Evolutionary conservation across 2,113 vertebrate species (phyloP).

Genomic region (Platycercus adscitus): DNA sequence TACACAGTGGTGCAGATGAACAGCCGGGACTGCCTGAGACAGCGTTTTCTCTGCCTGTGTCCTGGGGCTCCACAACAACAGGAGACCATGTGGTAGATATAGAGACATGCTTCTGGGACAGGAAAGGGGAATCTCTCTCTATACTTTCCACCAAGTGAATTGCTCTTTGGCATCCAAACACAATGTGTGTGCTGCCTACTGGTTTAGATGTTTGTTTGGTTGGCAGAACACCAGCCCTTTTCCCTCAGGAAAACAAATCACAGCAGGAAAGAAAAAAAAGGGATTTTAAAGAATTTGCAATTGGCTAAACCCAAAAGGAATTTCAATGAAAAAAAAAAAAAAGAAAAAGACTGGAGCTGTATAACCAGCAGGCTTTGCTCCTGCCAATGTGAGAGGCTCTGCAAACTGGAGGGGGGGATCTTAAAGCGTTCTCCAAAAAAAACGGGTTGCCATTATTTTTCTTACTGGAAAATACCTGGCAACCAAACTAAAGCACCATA

Average conservation of each 20-base stretch:
- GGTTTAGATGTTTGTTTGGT: not conserved
- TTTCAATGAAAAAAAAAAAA: not conserved
- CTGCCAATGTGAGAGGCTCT: not conserved
- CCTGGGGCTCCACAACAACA: not conserved
- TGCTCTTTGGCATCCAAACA: not conserved
- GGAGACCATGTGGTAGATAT: too few relatives aligned
- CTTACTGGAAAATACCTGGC: not conserved
- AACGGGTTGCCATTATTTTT: not conserved
- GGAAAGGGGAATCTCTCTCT: not conserved
- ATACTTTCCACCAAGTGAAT: not conserved
- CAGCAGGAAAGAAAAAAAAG: not conserved
- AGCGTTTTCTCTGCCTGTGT: not conserved
- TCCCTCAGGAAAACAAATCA: not conserved
- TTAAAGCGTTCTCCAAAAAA: not conserved
- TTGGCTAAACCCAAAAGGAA: constrained; percentile 21
- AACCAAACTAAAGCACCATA: not conserved
- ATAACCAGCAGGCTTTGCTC: not conserved
- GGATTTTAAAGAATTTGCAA: not conserved
- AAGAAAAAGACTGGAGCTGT: not conserved
- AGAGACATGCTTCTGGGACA: not conserved
- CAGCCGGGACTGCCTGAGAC: not conserved
- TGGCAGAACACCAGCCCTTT: not conserved
- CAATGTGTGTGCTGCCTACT: not conserved
- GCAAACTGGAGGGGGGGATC: not conserved
- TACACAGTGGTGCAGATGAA: not conserved